phyloP scores from a whole-genome alignment of 2,888 invertebrate species.

The Callyntrura guangdongensis region DNA sequence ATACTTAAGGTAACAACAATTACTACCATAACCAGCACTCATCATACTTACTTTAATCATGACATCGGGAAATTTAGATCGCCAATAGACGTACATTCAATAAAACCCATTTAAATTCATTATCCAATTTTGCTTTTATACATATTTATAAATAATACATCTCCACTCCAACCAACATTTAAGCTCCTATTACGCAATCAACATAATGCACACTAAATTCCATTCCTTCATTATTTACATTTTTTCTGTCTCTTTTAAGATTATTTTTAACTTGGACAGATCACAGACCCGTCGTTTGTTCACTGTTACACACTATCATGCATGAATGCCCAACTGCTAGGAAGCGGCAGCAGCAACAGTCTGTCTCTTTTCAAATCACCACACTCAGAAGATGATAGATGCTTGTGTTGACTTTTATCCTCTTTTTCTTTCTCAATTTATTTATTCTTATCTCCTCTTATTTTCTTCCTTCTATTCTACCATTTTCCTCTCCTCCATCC shows the following conservation, averaged over 20 bases:
- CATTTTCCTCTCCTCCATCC: slow-evolving; percentile 34
- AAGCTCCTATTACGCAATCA: neutral
- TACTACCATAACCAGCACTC: too few relatives aligned
- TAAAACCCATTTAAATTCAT: slow-evolving; percentile 5
- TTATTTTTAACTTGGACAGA: slow-evolving; percentile 60
- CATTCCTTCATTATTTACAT: slow-evolving; percentile 52
- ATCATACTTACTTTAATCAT: slow-evolving; percentile 90
- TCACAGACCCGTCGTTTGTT: slow-evolving; percentile 38
- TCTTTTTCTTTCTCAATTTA: slow-evolving; percentile 61
- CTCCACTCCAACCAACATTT: neutral
- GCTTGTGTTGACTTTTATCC: slow-evolving; percentile 53
- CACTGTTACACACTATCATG: neutral
- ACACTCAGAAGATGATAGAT: slow-evolving; percentile 52
- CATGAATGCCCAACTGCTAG: neutral
- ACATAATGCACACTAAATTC: neutral
- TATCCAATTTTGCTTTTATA: slow-evolving; percentile 34
- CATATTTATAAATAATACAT: slow-evolving; percentile 4
- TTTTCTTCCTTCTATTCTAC: slow-evolving; percentile 25
- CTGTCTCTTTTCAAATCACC: slow-evolving; percentile 47
- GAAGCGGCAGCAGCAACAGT: neutral
- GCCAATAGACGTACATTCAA: slow-evolving; percentile 95
- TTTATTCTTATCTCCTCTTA: slow-evolving; percentile 68
- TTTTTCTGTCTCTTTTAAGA: neutral
- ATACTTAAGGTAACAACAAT: neutral
- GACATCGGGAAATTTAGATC: slow-evolving; percentile 95